phyloP scores from a whole-genome alignment of 2,113 vertebrate genomes.

The Otolemur garnettii region DNA sequence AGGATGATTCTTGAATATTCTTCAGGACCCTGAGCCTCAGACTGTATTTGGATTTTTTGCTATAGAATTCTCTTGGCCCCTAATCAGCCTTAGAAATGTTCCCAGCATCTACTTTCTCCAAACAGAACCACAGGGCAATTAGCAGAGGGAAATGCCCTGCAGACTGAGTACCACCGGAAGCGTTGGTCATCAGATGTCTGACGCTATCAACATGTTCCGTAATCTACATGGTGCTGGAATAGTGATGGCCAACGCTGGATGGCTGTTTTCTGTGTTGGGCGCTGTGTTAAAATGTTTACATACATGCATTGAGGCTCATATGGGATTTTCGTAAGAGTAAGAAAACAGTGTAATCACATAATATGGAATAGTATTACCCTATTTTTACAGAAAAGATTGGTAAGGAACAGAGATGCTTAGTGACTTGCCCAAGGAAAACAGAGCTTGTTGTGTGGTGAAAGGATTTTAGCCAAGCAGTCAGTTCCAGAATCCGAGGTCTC shows the following conservation, averaged over 20 bases:
- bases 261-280: not conserved
- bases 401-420: not conserved
- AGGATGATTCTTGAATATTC: slow-evolving; percentile 3
- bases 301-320: not conserved
- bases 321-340: not conserved
- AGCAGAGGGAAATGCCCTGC: not conserved
- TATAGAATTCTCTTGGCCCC: not conserved
- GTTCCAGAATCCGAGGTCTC: not conserved
- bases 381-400: slow-evolving; percentile 5
- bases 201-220: not conserved
- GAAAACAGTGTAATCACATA: not conserved
- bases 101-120: slow-evolving; percentile 23
- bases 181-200: not conserved
- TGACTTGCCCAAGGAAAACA: not conserved
- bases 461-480: not conserved
- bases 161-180: not conserved
- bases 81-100: not conserved
- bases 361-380: not conserved
- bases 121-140: not conserved
- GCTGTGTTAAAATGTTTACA: not conserved
- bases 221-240: not conserved
- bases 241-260: not conserved
- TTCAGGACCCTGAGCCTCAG: not conserved
- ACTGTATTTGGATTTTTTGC: not conserved
- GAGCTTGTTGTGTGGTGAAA: not conserved